Percentiles rank a stretch among this genome's conserved stretches.
Conservation (phyloP, 2,888 invertebrate genomes). For the Camponotus fellah region DNA sequence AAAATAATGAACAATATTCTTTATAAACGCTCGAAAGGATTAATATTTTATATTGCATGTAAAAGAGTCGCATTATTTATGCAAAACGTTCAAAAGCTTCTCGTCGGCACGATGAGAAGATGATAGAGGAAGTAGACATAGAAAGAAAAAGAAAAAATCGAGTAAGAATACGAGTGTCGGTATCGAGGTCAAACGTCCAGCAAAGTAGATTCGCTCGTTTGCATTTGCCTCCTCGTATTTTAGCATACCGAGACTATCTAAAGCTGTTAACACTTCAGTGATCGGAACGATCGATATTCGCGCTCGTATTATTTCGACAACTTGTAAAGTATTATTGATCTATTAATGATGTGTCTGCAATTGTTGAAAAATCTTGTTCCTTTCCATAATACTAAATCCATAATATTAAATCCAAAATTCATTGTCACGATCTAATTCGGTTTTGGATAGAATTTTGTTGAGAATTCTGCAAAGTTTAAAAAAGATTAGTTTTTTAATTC, state of each 20-base stretch:
- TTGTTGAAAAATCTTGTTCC: background rate
- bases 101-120: constrained; percentile 45
- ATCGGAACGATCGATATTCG: constrained; percentile 28
- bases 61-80: constrained; percentile 72
- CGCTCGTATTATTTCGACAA: constrained; percentile 25
- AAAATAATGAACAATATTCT: background rate
- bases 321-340: background rate
- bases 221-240: constrained; percentile 49
- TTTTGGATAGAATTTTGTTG: background rate
- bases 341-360: constrained; percentile 10
- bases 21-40: constrained; percentile 5
- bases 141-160: background rate
- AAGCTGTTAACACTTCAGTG: background rate
- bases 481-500: background rate
- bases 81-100: constrained; percentile 69
- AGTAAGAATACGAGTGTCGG: constrained; percentile 43
- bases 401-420: background rate
- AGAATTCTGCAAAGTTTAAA: background rate
- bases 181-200: constrained; percentile 77
- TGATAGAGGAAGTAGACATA: background rate
- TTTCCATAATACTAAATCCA: background rate
- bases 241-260: constrained; percentile 12
- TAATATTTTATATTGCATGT: constrained; percentile 68
- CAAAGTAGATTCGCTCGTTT: constrained; percentile 70
- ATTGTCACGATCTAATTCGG: background rate